phyloP scores from a whole-genome alignment of 2,113 vertebrate species.

The Cryptomyrus ogoouensis region DNA sequence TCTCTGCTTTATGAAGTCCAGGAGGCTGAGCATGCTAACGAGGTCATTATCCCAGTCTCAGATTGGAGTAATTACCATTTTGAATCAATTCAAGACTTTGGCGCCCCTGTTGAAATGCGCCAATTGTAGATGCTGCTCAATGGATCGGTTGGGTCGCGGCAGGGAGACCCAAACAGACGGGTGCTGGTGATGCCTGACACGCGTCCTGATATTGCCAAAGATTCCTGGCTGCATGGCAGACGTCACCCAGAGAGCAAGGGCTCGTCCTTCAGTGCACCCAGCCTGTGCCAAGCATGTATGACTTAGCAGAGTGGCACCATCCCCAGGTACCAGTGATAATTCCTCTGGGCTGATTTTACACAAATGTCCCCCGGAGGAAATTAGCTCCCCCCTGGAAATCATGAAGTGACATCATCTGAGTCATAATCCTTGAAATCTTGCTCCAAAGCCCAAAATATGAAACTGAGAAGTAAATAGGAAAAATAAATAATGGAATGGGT shows the following conservation, averaged over 20 bases:
- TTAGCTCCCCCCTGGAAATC: neutral
- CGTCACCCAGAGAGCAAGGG: neutral
- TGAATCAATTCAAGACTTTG: conserved; percentile 47
- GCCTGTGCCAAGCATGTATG: neutral
- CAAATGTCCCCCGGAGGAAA: neutral
- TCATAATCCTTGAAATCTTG: conserved; percentile 37
- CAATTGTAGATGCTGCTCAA: conserved; percentile 50
- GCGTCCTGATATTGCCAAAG: neutral
- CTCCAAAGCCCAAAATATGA: conserved; percentile 36
- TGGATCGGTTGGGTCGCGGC: conserved; percentile 23
- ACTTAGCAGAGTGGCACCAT: neutral
- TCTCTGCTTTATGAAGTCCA: conserved; percentile 51
- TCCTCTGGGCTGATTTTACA: neutral
- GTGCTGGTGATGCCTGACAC: neutral
- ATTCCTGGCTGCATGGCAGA: neutral
- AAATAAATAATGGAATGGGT: conserved; percentile 45
- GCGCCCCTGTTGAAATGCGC: conserved; percentile 51
- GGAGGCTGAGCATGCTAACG: conserved; percentile 57
- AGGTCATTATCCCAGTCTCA: conserved; percentile 54
- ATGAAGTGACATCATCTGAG: conserved; percentile 38
- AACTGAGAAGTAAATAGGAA: conserved; percentile 33
- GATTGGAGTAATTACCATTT: conserved; percentile 60
- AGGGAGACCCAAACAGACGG: neutral
- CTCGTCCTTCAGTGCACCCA: neutral
- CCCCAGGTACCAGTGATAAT: neutral